A percentile compares a stretch with the other conserved stretches of the same genome.
phyloP scores from a whole-genome alignment of 2,888 invertebrate species.

The Trissoscelio sp. region DNA sequence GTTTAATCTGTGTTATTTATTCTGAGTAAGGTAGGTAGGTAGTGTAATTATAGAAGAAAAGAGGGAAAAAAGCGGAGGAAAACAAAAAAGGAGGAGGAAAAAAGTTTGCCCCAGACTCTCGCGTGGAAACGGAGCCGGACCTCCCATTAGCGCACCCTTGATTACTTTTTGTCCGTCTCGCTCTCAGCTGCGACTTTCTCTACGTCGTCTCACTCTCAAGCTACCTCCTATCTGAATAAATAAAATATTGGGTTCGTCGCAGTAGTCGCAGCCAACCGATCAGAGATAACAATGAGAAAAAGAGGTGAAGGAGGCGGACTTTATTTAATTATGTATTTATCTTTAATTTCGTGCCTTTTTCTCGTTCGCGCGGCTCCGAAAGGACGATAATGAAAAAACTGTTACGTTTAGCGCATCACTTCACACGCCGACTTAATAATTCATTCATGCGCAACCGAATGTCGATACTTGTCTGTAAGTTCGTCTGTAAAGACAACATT shows the following conservation, averaged over 20 bases:
- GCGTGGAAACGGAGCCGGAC: conserved; percentile 71
- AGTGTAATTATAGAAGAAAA: conserved; percentile 74
- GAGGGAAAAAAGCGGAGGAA: conserved; percentile 68
- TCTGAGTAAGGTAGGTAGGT: conserved; percentile 68
- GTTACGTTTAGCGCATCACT: conserved; percentile 54
- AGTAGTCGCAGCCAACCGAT: conserved; percentile 78
- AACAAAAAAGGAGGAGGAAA: conserved; percentile 64
- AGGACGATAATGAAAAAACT: conserved; percentile 63
- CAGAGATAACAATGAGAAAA: conserved; percentile 80
- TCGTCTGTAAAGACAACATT: conserved; percentile 35
- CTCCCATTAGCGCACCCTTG: conserved; percentile 83
- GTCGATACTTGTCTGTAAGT: conserved; percentile 47
- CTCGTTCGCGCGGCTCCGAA: conserved; percentile 44
- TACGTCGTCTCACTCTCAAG: conserved; percentile 60
- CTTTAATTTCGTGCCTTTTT: conserved; percentile 64
- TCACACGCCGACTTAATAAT: conserved; percentile 51
- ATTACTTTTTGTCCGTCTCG: conserved; percentile 81
- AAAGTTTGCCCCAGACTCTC: conserved; percentile 72
- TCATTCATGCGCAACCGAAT: conserved; percentile 40
- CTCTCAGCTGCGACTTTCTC: conserved; percentile 73
- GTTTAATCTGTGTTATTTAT: conserved; percentile 82
- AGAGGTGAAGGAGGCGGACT: conserved; percentile 77
- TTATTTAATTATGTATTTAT: conserved; percentile 80
- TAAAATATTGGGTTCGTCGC: conserved; percentile 82
- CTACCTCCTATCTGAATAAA: conserved; percentile 82